Conservation (phyloP, 2,888 invertebrate genomes). For the Boloria euphrosyne region DNA sequence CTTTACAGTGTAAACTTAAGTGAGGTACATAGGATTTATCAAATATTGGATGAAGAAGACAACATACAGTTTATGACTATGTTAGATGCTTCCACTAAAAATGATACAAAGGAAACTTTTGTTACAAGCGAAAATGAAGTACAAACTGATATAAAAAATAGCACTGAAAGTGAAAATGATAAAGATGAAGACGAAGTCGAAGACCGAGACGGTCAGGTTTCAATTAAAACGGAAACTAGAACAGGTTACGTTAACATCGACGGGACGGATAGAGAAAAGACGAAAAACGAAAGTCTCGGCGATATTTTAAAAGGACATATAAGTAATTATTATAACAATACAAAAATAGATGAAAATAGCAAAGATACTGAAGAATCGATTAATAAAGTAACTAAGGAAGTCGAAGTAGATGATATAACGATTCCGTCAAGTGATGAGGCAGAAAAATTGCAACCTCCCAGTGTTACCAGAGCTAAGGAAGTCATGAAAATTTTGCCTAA, state of each 20-base stretch:
- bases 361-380: constrained; percentile 37
- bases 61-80: constrained; percentile 72
- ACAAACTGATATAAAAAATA: constrained; percentile 26
- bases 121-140: constrained; percentile 18
- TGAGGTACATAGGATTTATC: constrained; percentile 74
- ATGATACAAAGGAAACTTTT: constrained; percentile 42
- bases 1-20: constrained; percentile 73
- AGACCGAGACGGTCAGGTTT: constrained; percentile 55
- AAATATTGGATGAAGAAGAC: constrained; percentile 77
- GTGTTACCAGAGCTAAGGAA: constrained; percentile 62
- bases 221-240: constrained; percentile 74
- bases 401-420: constrained; percentile 73
- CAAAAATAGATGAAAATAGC: constrained; percentile 42
- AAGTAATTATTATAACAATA: constrained; percentile 55
- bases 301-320: constrained; percentile 67
- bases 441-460: constrained; percentile 59
- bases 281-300: constrained; percentile 60
- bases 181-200: constrained; percentile 40
- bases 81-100: constrained; percentile 59
- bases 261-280: constrained; percentile 69
- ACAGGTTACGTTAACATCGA: constrained; percentile 75
- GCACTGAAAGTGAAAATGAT: constrained; percentile 18
- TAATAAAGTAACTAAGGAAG: constrained; percentile 43
- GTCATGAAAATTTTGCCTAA: constrained; percentile 77
- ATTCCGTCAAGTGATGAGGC: constrained; percentile 51